A percentile compares a stretch with the other conserved stretches of the same genome.
Evolutionary conservation across 2,888 invertebrate genomes (phyloP).

Genomic region (Polydrusus cervinus): DNA sequence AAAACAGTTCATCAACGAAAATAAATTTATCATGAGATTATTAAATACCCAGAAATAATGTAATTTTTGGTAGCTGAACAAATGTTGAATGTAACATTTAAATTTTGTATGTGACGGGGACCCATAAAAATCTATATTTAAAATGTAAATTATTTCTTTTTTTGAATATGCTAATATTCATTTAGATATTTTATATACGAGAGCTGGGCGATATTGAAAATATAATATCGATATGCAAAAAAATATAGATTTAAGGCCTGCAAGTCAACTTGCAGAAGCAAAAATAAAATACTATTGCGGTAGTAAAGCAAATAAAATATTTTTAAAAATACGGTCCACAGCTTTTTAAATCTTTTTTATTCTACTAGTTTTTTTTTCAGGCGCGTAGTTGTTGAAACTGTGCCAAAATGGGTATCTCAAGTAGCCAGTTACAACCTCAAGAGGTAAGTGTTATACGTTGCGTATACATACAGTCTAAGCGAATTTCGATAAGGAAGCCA

Average conservation of each 20-base stretch:
- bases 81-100: constrained; percentile 3
- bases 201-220: too few relatives aligned
- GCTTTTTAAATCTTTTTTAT: not conserved
- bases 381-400: not conserved
- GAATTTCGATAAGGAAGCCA: too few relatives aligned
- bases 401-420: constrained; percentile 38
- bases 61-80: not conserved
- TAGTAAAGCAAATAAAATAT: too few relatives aligned
- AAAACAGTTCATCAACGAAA: not conserved
- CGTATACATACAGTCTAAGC: too few relatives aligned
- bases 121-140: constrained; percentile 11
- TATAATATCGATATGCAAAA: too few relatives aligned
- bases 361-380: not conserved
- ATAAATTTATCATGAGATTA: not conserved
- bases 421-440: constrained; percentile 35
- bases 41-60: not conserved
- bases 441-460: constrained; percentile 32
- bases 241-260: too few relatives aligned
- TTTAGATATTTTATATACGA: not conserved
- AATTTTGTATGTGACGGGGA: not conserved
- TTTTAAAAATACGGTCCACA: too few relatives aligned
- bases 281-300: too few relatives aligned
- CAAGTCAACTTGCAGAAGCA: too few relatives aligned
- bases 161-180: not conserved
- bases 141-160: constrained; percentile 4